A percentile compares a stretch with the other conserved stretches of the same genome.
These are phyloP conservation scores for Dreissena polymorpha DNA, from an alignment of 1,140 invertebrate genomes.

Conservation along the genomic window DNA sequence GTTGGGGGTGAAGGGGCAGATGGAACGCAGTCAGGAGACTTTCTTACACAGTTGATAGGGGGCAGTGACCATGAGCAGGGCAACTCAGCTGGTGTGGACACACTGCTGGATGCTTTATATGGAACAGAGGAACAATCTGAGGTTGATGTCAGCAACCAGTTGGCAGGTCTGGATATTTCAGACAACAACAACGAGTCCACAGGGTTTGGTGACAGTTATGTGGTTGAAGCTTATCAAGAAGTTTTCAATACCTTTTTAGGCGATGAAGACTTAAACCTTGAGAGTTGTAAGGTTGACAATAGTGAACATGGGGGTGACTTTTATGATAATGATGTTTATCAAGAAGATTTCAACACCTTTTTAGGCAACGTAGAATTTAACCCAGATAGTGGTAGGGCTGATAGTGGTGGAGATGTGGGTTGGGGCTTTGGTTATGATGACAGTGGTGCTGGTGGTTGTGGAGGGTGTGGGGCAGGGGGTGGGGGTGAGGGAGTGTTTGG, in stretches of 20 bases:
- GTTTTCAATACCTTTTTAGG: too few species aligned
- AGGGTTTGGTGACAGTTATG: background rate
- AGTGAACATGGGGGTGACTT: background rate
- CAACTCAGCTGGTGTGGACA: background rate
- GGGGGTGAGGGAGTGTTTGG: conserved; percentile 16
- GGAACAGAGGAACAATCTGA: conserved; percentile 10
- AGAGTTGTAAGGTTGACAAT: background rate
- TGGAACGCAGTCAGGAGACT: conserved; percentile 19
- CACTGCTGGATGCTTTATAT: conserved; percentile 14
- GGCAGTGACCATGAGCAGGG: conserved; percentile 1
- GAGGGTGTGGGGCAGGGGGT: conserved; percentile 27
- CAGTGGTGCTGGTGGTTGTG: conserved; percentile 26
- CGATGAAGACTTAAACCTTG: too few species aligned
- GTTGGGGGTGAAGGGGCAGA: conserved; percentile 10
- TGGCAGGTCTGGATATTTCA: background rate
- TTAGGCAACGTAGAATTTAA: conserved; percentile 37
- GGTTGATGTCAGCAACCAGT: background rate
- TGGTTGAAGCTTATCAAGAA: too few species aligned
- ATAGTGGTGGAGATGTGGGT: conserved; percentile 39
- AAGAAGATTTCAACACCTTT: conserved; percentile 44
- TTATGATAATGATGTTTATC: background rate
- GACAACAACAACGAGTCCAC: background rate
- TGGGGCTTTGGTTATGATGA: conserved; percentile 30
- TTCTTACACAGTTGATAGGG: conserved; percentile 25
- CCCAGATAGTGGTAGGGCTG: conserved; percentile 48